Conservation (phyloP, 2,888 invertebrate genomes). For the Rhogogaster chlorosoma region DNA sequence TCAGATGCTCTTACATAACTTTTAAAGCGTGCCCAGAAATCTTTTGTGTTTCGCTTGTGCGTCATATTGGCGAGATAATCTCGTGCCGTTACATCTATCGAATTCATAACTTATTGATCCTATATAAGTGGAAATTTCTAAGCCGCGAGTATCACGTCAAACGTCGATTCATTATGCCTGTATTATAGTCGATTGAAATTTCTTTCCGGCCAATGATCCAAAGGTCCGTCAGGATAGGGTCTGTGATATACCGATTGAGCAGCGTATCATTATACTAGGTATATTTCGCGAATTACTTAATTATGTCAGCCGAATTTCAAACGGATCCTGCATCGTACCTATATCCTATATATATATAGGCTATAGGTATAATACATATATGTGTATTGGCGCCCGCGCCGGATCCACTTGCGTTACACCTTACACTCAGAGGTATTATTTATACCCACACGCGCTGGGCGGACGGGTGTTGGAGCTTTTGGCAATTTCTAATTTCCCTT, state of each 20-base stretch:
- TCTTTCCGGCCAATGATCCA: neutral
- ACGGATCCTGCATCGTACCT: neutral
- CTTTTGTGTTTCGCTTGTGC: neutral
- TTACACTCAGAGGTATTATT: neutral
- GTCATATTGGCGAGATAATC: neutral
- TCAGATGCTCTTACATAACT: too few relatives aligned
- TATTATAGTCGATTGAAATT: neutral
- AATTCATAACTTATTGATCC: too few relatives aligned
- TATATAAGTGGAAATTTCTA: too few relatives aligned
- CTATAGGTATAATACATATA: too few relatives aligned
- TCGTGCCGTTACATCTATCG: neutral
- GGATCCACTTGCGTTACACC: neutral
- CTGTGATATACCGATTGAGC: neutral
- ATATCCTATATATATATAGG: too few relatives aligned
- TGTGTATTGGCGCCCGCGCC: neutral
- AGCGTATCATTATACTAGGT: too few relatives aligned
- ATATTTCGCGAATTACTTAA: neutral
- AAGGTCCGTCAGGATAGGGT: neutral
- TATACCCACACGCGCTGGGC: neutral
- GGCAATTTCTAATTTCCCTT: constrained; percentile 23
- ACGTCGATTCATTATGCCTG: too few relatives aligned
- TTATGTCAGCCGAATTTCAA: neutral
- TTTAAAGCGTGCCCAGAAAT: too few relatives aligned
- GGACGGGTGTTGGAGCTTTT: neutral
- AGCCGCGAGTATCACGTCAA: too few relatives aligned